Evolutionary conservation across 1,140 invertebrate genomes (phyloP).

Genomic region (Drosophila rufa): DNA sequence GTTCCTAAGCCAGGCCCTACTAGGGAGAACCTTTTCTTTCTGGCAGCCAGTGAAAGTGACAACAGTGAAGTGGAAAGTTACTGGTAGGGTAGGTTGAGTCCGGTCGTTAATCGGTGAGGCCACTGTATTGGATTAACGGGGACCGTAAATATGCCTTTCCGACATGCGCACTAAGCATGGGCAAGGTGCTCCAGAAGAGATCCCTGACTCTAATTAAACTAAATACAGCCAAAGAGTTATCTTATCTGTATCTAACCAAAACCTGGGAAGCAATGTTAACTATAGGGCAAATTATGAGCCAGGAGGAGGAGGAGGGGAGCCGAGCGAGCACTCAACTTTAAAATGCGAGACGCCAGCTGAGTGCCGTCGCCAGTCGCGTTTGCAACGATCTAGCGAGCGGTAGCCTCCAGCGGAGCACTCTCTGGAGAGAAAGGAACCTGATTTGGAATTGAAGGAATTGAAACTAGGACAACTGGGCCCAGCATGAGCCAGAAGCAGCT

Average conservation of each 20-base stretch:
- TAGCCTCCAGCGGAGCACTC: conserved; percentile 10
- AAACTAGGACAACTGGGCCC: conserved; percentile 43
- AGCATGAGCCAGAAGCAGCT: conserved; percentile 64
- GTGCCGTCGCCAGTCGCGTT: conserved; percentile 62
- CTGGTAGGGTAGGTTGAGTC: conserved; percentile 55
- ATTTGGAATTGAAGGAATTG: conserved; percentile 4
- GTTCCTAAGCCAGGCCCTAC: conserved; percentile 1
- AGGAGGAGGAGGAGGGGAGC: not conserved
- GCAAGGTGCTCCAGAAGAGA: not conserved
- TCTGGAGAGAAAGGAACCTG: conserved; percentile 15
- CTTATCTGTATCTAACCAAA: conserved; percentile 47
- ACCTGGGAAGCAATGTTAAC: conserved; percentile 68
- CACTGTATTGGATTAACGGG: conserved; percentile 42
- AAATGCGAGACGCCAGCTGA: conserved; percentile 33
- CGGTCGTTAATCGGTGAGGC: conserved; percentile 9
- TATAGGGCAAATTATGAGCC: conserved; percentile 62
- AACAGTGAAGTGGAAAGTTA: conserved; percentile 73
- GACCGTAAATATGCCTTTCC: conserved; percentile 14
- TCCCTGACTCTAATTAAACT: conserved; percentile 57
- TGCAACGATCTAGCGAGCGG: conserved; percentile 62
- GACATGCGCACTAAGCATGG: conserved; percentile 54
- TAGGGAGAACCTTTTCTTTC: conserved; percentile 31
- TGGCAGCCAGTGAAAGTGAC: conserved; percentile 51
- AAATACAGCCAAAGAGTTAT: conserved; percentile 60
- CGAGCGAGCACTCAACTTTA: conserved; percentile 36